Evolutionary conservation across 2,888 invertebrate genomes (phyloP), one percentile per base, ranked within the genome.

Genomic region (Lagria hirta): DNA sequence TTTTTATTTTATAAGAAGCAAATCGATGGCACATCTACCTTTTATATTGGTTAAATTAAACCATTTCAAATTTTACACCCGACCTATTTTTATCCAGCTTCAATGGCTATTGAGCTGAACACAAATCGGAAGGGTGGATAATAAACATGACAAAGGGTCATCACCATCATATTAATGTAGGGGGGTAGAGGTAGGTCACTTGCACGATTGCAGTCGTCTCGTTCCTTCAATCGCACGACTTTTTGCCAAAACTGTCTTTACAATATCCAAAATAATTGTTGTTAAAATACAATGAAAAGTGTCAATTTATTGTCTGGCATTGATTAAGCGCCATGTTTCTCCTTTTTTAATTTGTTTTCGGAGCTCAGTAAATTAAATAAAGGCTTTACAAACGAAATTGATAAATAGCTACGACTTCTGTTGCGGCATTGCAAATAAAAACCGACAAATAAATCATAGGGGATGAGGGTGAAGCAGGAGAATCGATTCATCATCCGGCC

Each of bases 131-230:
- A 53, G 55, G 52, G 52, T 51, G 53, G 55, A 51, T 57, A 56
- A 58, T 59, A 56, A 57, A 61, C 58, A 58, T 64, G 62, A 65
- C 62, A 64, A 64, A 64, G 63, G 62, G 64, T 64, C 63, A 65
- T 62, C 61, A 61, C 55, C 59, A 60, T 54, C 48, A 47, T 52
- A 58, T 60, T 57, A 58, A 60, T 60, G 55, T 41, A 49, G 51
- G 48, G 16, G 36, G 41, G 18, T 13, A 16, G 28, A 22, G n/a
- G 27, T 24, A 27, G 10, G 30, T 10, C 14, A 10, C 30, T 30
- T 28, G n/a, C n/a, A n/a, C n/a, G 30, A 30, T 21, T 33, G 23
- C 33, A 33, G 7, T 23, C 14, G 12, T 23, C 8, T 11, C 18
- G n/a, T n/a, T 10, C 20, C 12, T 17, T 23, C 23, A 18, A 16